Base-by-base conservation (phyloP, 2,888 invertebrate species). In the Aelia acuminata region DNA sequence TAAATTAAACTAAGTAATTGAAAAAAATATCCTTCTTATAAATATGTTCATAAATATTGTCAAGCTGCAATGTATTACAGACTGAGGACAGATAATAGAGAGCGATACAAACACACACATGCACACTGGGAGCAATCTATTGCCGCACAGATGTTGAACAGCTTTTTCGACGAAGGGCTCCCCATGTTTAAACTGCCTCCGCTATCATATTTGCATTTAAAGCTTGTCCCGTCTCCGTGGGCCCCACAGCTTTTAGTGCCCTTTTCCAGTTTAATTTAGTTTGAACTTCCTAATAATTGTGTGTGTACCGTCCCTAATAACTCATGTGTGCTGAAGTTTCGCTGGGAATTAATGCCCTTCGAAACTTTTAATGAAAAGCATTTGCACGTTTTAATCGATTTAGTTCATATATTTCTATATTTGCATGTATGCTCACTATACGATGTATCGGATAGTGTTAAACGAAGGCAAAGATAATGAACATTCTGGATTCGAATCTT, bases 141-240 rank as follows among this genome's bases (percentile, higher is more conserved):
- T 43, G 22, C n/a, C n/a, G 80, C 80, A n/a, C 80, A 80, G 80
- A 80, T 80, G 80, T 47, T 15, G 22, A 43, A 11, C 22, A 43
- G 80, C 80, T 39, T 43, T 80, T 80, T 47, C 43, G 80, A 80
- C 80, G 43, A 75, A 39, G 39, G 39, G 39, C 22, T 39, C 43
- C 39, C 22, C 3, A n/a, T 80, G 80, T 80, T 80, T 43, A 4
- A 80, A 80, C 80, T 43, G 80, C 43, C n/a, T n/a, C 80, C 80
- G 22, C 80, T 80, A 47, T 47, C 80, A 80, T 80, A 80, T 80
- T 80, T 80, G 43, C 80, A 80, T 80, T 80, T 47, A 80, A 15
- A 80, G 80, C 80, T 80, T 80, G 80, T 80, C 43, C 43, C 43
- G 22, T 20, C 15, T 1, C 43, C 43, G 10, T 39, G 22, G 43